These are phyloP conservation scores for Cydia fagiglandana DNA, from an alignment of 1,140 invertebrate species.

Conservation along the genomic window DNA sequence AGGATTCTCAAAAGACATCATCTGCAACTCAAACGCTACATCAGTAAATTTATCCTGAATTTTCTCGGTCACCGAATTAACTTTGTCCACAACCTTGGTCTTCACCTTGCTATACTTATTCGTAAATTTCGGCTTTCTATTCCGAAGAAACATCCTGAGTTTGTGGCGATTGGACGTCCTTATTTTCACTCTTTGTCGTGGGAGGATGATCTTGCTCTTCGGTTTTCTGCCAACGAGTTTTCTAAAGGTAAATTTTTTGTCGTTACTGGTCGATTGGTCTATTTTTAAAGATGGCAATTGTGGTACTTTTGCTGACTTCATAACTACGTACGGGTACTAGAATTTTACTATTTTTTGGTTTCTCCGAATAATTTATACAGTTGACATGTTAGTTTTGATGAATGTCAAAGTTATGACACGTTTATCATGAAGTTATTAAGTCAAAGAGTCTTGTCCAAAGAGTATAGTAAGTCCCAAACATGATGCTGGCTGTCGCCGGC, in stretches of 20 bases:
- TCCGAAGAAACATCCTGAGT: background rate
- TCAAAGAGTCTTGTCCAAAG: no score
- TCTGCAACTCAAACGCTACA: slow-evolving; percentile 26
- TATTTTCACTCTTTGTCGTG: background rate
- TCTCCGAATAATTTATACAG: background rate
- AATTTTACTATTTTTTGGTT: background rate
- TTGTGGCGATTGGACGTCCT: background rate
- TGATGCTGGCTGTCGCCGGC: no score
- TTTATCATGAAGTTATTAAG: no score
- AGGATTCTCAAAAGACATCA: slow-evolving; percentile 57
- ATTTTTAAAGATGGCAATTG: background rate
- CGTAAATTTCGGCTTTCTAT: background rate
- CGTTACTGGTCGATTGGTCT: slow-evolving; percentile 6
- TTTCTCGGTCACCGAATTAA: background rate
- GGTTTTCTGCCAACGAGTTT: background rate
- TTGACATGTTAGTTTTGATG: background rate
- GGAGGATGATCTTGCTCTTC: background rate
- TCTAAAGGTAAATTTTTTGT: background rate
- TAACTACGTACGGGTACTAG: background rate
- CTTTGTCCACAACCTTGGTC: background rate
- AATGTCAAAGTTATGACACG: background rate
- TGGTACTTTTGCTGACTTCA: background rate
- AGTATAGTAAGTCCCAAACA: no score
- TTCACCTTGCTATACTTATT: background rate
- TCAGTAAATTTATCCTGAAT: background rate